Percentiles rank a stretch among this genome's conserved stretches.
These are phyloP conservation scores for Momotus momota DNA, from an alignment of 2,797 vertebrate species.

Conservation along the genomic window DNA sequence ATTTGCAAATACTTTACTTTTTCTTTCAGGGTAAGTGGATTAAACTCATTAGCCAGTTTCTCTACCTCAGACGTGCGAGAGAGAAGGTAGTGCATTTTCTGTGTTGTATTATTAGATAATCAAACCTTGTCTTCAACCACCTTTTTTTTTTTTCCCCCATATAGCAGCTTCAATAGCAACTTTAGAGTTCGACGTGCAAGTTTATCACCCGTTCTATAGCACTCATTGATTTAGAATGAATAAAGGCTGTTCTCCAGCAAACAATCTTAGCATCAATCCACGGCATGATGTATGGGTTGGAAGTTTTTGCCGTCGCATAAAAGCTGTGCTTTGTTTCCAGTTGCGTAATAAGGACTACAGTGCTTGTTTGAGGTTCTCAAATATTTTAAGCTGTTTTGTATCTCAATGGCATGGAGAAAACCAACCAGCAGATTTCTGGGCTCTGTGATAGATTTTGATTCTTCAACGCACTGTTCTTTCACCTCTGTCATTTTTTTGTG, in stretches of 20 bases:
- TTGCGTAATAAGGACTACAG: not conserved
- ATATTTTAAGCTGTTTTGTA: constrained; percentile 21
- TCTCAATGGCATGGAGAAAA: not conserved
- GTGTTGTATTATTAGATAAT: not conserved
- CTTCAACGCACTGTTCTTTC: constrained; percentile 18
- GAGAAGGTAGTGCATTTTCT: not conserved
- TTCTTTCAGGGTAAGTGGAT: constrained; percentile 40
- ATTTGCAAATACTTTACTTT: constrained; percentile 45
- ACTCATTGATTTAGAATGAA: constrained; percentile 47
- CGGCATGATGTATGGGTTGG: constrained; percentile 18
- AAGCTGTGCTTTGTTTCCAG: constrained; percentile 53
- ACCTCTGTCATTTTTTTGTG: not conserved
- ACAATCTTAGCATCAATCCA: not conserved
- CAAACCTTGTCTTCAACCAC: not conserved
- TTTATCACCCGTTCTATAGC: constrained; percentile 39
- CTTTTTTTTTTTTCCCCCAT: not conserved
- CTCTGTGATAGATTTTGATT: constrained; percentile 37
- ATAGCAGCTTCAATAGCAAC: constrained; percentile 6
- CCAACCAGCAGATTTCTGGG: not conserved
- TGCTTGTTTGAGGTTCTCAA: not conserved
- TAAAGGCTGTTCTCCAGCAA: constrained; percentile 45
- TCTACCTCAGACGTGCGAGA: not conserved
- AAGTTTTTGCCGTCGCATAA: constrained; percentile 40
- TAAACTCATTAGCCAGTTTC: constrained; percentile 37
- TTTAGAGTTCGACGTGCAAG: constrained; percentile 1